Conservation (phyloP, 2,113 vertebrate genomes). For the Pelvicachromis taeniatus region DNA sequence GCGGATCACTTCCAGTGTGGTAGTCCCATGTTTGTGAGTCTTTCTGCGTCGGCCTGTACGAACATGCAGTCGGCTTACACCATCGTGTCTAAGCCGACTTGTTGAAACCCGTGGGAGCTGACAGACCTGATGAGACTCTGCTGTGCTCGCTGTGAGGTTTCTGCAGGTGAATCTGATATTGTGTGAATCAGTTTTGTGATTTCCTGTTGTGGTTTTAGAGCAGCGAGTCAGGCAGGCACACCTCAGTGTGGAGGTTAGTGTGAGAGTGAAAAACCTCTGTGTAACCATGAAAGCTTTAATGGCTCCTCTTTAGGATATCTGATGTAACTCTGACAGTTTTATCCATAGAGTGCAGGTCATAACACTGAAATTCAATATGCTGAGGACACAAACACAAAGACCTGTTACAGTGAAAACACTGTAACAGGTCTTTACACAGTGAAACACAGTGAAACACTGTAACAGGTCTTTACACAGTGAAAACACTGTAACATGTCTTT, state of each 20-base stretch:
- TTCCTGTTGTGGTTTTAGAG: not conserved
- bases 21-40: not conserved
- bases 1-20: not conserved
- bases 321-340: not conserved
- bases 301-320: not conserved
- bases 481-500: no score
- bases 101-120: not conserved
- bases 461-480: no score
- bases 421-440: no score
- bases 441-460: no score
- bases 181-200: not conserved
- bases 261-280: not conserved
- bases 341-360: rapidly evolving
- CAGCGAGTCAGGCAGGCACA: rapidly evolving
- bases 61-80: no score
- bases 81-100: not conserved
- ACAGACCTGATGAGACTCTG: rapidly evolving
- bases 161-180: not conserved
- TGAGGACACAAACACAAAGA: not conserved
- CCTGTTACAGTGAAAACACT: not conserved
- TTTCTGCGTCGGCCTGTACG: no score
- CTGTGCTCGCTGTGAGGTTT: not conserved
- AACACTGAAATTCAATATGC: not conserved
- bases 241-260: not conserved
- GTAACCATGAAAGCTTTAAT: not conserved